Evolutionary conservation across 2,888 invertebrate genomes (phyloP), one percentile per base, ranked within the genome.

Genomic region (Morpho achilles): DNA sequence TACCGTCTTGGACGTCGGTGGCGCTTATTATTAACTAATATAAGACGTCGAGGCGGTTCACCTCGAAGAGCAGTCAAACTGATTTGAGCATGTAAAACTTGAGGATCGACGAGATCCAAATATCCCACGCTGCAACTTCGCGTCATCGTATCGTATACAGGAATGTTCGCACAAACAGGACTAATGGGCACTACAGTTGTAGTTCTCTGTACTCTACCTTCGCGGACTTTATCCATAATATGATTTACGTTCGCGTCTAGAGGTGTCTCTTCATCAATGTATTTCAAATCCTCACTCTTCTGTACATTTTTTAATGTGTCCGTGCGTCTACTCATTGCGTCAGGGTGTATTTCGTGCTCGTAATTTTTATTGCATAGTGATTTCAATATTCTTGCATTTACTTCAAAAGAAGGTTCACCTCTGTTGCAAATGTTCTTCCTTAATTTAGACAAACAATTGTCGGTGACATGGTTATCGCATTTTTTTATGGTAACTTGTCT

Each of bases 41-140:
- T 93, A 40, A 96, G 86, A 3, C 96, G 92, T 68, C 96, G 94
- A 0, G 96, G 96, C 2, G 95, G 94, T 68, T 96, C 95, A 62
- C 94, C 94, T 9, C 94, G 91, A 41, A 96, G 80, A 74, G 95
- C 94, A 0, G 93, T 92, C 48, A 95, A 73, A 8, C 94, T 94
- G 53, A 95, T 94, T 72, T 95, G 95, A 46, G 94, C 94, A 51
- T 95, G 95, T 23, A 95, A 93, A 67, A 94, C 91, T 70, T 94
- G 94, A 1, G 94, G 93, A 70, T 96, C 96, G 5, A 97, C 96
- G 64, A 95, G 91, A 76, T 97, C 97, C 67, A 97, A 87, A 75
- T 96, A 97, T 0, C 97, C 97, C 2, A 97, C 97, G 80, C 97
- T 97, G 79, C 97, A 96, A 76, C 96, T 96, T 41, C 97, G 91